phyloP scores from a whole-genome alignment of 2,888 invertebrate species.

The Timandra comae region DNA sequence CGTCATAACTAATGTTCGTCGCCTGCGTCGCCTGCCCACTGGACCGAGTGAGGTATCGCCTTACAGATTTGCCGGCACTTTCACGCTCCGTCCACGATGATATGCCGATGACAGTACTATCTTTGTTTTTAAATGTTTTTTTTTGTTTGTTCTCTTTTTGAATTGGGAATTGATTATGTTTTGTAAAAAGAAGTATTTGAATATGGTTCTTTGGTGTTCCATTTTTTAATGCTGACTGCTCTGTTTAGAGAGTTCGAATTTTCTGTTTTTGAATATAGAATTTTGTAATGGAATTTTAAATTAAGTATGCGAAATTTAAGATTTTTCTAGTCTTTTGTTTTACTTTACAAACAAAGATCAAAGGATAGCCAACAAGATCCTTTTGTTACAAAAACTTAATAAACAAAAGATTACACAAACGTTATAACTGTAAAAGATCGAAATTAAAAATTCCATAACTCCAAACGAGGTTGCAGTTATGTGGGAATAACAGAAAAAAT shows the following conservation, averaged over 20 bases:
- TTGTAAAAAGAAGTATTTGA: too few species aligned
- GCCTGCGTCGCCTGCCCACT: background rate
- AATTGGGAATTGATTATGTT: slow-evolving; percentile 20
- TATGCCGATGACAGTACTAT: slow-evolving; percentile 4
- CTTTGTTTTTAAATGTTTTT: slow-evolving; percentile 1
- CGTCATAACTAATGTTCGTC: background rate
- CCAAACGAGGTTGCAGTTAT: slow-evolving; percentile 40
- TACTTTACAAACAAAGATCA: too few species aligned
- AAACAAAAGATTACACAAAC: too few species aligned
- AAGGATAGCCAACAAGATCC: too few species aligned
- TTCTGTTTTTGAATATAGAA: too few species aligned
- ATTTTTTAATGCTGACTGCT: too few species aligned
- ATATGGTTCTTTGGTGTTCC: too few species aligned
- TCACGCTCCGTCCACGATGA: slow-evolving; percentile 29
- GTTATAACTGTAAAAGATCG: slow-evolving; percentile 23
- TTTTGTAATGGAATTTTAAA: too few species aligned
- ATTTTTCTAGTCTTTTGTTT: too few species aligned
- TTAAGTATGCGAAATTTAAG: too few species aligned
- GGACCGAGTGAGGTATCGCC: slow-evolving; percentile 19
- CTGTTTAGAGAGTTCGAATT: too few species aligned
- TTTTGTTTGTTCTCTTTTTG: slow-evolving; percentile 9
- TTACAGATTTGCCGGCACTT: slow-evolving; percentile 37
- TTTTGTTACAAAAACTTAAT: too few species aligned
- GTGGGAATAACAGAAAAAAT: slow-evolving; percentile 59
- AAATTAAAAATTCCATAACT: slow-evolving; percentile 75